phyloP scores from a whole-genome alignment of 2,888 invertebrate genomes.

The Parthenolecanium corni region DNA sequence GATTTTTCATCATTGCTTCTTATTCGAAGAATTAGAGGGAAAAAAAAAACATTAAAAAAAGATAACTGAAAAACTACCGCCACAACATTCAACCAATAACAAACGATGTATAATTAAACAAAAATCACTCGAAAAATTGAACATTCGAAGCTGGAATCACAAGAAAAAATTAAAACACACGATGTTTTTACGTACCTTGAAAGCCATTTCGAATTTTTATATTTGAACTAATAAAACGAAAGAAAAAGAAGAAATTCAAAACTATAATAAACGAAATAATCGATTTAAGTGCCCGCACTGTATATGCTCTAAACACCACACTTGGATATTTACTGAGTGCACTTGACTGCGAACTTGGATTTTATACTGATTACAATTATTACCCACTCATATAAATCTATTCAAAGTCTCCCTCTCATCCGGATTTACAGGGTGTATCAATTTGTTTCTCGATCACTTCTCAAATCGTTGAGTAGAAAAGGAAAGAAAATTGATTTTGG shows the following conservation, averaged over 20 bases:
- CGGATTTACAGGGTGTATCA: constrained; percentile 1
- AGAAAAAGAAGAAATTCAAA: background rate
- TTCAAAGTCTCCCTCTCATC: constrained; percentile 17
- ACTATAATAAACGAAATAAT: constrained; percentile 2
- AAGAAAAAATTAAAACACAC: too few relatives aligned
- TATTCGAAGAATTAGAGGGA: too few relatives aligned
- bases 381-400: constrained; percentile 1
- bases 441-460: background rate
- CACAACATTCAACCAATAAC: too few relatives aligned
- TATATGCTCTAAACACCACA: constrained; percentile 8
- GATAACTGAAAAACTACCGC: too few relatives aligned
- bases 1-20: too few relatives aligned
- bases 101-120: too few relatives aligned
- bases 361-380: constrained; percentile 7
- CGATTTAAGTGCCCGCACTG: constrained; percentile 10
- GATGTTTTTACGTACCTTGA: constrained; percentile 20
- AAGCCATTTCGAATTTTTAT: constrained; percentile 15
- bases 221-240: constrained; percentile 1
- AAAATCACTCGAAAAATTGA: too few relatives aligned
- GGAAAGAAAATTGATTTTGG: too few relatives aligned
- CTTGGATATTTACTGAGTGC: constrained; percentile 16
- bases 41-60: too few relatives aligned
- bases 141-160: too few relatives aligned
- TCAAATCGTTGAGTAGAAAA: background rate
- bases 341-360: constrained; percentile 22